Conservation (phyloP, 2,888 invertebrate species). For the Carcina quercana region DNA sequence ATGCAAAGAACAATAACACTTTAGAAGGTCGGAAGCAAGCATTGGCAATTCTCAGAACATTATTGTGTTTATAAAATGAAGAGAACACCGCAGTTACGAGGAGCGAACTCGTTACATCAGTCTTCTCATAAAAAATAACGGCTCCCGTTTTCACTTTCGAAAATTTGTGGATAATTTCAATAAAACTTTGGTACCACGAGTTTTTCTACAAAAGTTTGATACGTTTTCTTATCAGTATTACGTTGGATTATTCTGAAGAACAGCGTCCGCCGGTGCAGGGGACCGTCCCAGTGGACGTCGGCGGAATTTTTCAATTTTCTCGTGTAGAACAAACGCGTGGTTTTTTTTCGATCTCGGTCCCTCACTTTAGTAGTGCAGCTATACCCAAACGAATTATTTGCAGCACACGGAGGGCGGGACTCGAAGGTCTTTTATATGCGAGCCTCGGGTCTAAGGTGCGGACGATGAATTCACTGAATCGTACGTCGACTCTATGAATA, state of each 20-base stretch:
- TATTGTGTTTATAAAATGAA: no score
- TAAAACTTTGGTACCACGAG: constrained; percentile 21
- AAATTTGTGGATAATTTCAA: constrained; percentile 6
- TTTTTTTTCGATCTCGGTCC: constrained; percentile 45
- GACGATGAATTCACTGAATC: constrained; percentile 70
- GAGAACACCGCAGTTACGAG: no score
- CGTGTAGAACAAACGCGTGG: constrained; percentile 49
- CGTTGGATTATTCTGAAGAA: constrained; percentile 37
- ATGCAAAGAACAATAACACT: no score
- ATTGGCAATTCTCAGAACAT: no score
- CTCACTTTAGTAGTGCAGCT: constrained; percentile 55
- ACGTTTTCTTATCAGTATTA: constrained; percentile 21
- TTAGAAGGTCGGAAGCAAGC: no score
- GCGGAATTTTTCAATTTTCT: constrained; percentile 63
- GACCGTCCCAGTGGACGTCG: constrained; percentile 38
- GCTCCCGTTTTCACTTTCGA: constrained; percentile 2
- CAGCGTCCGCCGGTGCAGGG: constrained; percentile 30
- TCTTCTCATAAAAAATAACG: constrained; percentile 4
- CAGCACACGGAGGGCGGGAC: constrained; percentile 61
- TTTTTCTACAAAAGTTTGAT: no score
- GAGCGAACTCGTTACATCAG: constrained; percentile 6
- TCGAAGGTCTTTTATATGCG: constrained; percentile 67
- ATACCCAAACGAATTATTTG: constrained; percentile 64
- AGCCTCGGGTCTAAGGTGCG: constrained; percentile 63
- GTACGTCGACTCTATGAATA: constrained; percentile 70